A percentile compares a stretch with the other conserved stretches of the same genome.
Evolutionary conservation across 2,113 vertebrate genomes (phyloP).

Genomic region (Ifrita kowaldi): DNA sequence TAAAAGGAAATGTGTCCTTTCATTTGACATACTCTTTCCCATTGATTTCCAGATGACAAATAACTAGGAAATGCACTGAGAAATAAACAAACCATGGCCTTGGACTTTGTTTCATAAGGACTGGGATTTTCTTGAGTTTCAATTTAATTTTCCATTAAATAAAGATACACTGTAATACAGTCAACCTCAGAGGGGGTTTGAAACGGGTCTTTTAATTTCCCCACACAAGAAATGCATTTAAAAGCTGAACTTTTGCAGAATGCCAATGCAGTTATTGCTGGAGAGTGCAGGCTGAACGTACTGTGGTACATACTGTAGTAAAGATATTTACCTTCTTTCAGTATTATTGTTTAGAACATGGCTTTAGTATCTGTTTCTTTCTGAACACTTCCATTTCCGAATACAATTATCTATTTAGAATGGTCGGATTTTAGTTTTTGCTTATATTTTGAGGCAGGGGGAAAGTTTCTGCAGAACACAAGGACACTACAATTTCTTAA

Average conservation of each 20-base stretch:
- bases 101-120: neutral
- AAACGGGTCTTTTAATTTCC: neutral
- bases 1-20: slow-evolving; percentile 28
- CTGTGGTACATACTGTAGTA: neutral
- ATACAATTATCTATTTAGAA: neutral
- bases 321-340: neutral
- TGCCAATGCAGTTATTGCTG: neutral
- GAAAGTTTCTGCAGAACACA: neutral
- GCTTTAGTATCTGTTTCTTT: neutral
- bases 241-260: neutral
- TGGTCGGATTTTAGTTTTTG: neutral
- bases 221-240: neutral
- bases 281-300: neutral
- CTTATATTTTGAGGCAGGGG: neutral
- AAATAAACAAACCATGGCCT: neutral
- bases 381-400: neutral
- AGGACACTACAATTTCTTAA: neutral
- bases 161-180: neutral
- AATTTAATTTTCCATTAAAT: neutral
- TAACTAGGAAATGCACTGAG: neutral
- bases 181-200: neutral
- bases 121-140: neutral
- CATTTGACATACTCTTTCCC: neutral
- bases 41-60: slow-evolving; percentile 32
- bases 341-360: neutral